phyloP scores from a whole-genome alignment of 1,140 invertebrate species.

The Drosophila varians region DNA sequence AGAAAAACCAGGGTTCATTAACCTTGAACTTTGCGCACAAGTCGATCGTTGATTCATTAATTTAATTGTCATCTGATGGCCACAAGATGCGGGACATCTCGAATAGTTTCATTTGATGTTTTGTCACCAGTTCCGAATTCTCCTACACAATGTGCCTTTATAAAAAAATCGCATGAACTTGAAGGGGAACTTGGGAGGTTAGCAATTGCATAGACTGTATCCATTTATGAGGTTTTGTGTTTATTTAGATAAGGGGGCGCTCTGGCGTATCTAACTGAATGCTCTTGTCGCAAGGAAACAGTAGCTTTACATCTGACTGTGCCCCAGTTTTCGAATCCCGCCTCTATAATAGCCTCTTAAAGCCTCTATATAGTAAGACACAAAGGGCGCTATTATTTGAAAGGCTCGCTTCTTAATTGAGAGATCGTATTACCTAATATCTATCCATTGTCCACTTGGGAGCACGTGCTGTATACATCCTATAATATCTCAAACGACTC shows the following conservation, averaged over 20 bases:
- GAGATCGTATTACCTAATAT: conserved; percentile 19
- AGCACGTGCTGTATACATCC: conserved; percentile 35
- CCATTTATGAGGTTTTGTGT: not conserved
- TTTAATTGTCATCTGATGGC: conserved; percentile 26
- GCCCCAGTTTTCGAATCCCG: not conserved
- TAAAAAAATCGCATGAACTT: too few relatives aligned
- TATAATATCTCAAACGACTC: not conserved
- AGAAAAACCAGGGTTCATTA: not conserved
- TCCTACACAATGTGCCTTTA: too few relatives aligned
- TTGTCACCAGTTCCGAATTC: conserved; percentile 5
- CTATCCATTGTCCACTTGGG: conserved; percentile 24
- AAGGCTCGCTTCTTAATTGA: conserved; percentile 11
- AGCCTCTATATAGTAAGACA: too few relatives aligned
- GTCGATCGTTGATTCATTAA: conserved; percentile 26
- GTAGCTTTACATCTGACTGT: too few relatives aligned
- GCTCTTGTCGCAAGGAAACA: too few relatives aligned
- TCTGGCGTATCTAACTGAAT: too few relatives aligned
- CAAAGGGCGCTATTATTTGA: conserved; percentile 28
- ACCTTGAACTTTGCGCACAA: conserved; percentile 26
- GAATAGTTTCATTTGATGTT: conserved; percentile 12
- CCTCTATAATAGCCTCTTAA: too few relatives aligned
- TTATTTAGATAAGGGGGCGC: too few relatives aligned
- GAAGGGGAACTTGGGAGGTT: too few relatives aligned
- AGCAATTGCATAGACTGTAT: too few relatives aligned
- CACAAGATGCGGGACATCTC: conserved; percentile 24